Evolutionary conservation across 2,797 vertebrate species (phyloP), one percentile per base, ranked within the genome.

Genomic region (Microctenopoma steveboyesi): DNA sequence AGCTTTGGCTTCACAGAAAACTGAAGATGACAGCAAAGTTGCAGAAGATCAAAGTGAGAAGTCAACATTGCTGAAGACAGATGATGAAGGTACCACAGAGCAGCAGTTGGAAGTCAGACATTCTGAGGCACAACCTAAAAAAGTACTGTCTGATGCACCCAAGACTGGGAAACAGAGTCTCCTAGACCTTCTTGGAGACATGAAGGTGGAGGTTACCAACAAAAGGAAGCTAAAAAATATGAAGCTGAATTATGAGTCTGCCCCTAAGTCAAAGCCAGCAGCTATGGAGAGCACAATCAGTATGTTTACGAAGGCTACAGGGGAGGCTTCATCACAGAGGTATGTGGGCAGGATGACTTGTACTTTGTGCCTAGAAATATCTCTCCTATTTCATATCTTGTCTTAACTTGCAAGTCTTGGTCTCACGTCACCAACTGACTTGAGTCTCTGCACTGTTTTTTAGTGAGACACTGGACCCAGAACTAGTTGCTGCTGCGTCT

Each of bases 171-270:
- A 96, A 78, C 86, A 95, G 74, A 85, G 81, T 72, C 91, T 98
- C 50, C 71, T 96, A 57, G 81, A 90, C 13, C 79, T 98, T 35
- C 93, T 99, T 50, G 91, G 94, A 69, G 65, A 64, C 59, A 98
- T 98, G 97, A 98, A 95, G 77, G 93, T 98, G 52, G 95, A 97
- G 50, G 88, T 95, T 59, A 96, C 89, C 22, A 92, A 79, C 81
- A 95, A 91, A 80, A 93, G 78, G 60, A 95, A 84, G 42, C 72
- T 90, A 0, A 91, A 90, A 69, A 50, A 60, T 1, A 3, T 89
- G 45, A 86, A 35, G 11, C 84, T 76, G 27, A 49, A 3, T 15
- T 80, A 72, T 67, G 83, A 86, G 1, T 71, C 83, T 3, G 4
- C 25, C 3, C 18, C 37, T 1, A 69, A 40, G 28, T 30, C 72